A percentile compares a stretch with the other conserved stretches of the same genome.
Conservation (phyloP, 2,888 invertebrate species). For the Drosophila nr. medialis region DNA sequence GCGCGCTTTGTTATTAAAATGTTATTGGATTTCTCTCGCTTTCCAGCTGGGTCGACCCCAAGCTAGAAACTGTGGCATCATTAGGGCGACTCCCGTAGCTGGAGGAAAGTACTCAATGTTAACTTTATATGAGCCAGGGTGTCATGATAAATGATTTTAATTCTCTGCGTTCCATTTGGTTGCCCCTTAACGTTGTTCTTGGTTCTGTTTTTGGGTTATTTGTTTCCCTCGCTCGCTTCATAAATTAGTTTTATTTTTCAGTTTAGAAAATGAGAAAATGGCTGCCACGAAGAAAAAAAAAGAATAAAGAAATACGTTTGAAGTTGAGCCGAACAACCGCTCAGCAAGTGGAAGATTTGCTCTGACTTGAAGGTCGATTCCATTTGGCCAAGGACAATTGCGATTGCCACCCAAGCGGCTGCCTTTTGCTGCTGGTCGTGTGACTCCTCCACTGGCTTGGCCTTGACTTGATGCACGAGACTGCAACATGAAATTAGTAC, state of each 20-base stretch:
- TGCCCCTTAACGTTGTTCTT: conserved; percentile 21
- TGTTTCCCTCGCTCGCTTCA: conserved; percentile 34
- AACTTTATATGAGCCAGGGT: conserved; percentile 54
- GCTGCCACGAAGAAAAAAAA: conserved; percentile 18
- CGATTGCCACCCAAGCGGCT: conserved; percentile 66
- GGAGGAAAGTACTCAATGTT: conserved; percentile 35
- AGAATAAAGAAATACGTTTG: conserved; percentile 43
- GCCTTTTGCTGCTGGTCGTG: conserved; percentile 68
- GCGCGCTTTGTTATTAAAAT: conserved; percentile 79
- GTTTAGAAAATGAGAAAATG: conserved; percentile 53
- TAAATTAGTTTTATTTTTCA: conserved; percentile 72
- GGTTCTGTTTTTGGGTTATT: conserved; percentile 10
- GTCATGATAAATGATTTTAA: conserved; percentile 77
- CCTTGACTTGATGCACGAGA: conserved; percentile 35
- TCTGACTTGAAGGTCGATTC: conserved; percentile 13
- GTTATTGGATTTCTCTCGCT: conserved; percentile 82
- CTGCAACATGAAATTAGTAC: conserved; percentile 10
- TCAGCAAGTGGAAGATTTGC: conserved; percentile 31
- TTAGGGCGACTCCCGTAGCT: conserved; percentile 30
- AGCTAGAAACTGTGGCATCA: conserved; percentile 36
- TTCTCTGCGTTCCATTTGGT: conserved; percentile 66
- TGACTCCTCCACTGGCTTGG: conserved; percentile 48
- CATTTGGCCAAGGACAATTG: conserved; percentile 52
- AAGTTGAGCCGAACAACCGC: conserved; percentile 42
- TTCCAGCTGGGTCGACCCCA: conserved; percentile 61